phyloP scores from a whole-genome alignment of 2,797 vertebrate genomes.

The Pygocentrus nattereri region DNA sequence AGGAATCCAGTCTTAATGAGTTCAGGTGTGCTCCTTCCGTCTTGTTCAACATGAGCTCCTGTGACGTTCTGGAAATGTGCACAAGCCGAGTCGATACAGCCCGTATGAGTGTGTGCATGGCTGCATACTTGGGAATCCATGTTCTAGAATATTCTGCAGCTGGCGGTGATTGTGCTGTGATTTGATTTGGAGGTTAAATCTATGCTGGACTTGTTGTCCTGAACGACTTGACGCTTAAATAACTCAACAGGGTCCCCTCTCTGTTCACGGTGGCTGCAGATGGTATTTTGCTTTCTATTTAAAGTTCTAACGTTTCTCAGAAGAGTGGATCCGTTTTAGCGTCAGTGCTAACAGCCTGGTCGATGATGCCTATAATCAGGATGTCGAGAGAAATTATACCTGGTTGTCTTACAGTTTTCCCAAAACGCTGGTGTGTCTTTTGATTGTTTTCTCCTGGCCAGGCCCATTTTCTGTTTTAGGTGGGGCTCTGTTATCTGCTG shows the following conservation, averaged over 20 bases:
- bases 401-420: not conserved
- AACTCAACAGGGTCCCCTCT: not conserved
- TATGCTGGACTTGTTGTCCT: too few relatives aligned
- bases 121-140: not conserved
- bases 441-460: too few relatives aligned
- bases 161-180: not conserved
- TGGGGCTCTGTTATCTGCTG: not conserved
- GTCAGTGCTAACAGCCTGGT: not conserved
- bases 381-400: not conserved
- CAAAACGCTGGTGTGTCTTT: too few relatives aligned
- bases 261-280: not conserved
- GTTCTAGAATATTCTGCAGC: not conserved
- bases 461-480: not conserved
- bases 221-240: not conserved
- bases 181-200: not conserved
- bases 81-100: not conserved
- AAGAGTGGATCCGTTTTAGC: not conserved
- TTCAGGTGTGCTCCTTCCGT: not conserved
- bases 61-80: not conserved
- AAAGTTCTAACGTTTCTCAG: not conserved
- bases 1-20: not conserved
- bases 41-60: not conserved
- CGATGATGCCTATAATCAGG: not conserved
- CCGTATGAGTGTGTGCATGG: not conserved
- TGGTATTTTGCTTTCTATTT: not conserved